phyloP scores from a whole-genome alignment of 1,140 invertebrate genomes.

The Scylla paramamosain region DNA sequence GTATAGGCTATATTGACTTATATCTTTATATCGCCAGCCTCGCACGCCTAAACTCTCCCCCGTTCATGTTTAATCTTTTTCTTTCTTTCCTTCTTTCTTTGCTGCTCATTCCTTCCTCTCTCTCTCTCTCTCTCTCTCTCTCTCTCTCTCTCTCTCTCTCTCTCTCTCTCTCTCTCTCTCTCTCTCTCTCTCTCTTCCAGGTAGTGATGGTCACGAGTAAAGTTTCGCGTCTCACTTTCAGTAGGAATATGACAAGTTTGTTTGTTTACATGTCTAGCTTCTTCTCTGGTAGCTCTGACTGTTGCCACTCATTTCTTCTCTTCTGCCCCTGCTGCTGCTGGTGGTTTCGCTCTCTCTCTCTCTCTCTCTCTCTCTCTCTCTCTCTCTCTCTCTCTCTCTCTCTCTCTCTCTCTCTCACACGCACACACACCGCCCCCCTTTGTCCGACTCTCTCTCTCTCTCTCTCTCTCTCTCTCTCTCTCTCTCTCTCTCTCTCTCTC shows the following conservation, averaged over 20 bases:
- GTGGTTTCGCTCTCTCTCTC: neutral
- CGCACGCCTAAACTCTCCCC: neutral
- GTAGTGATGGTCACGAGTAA: too few species aligned
- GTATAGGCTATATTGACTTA: neutral
- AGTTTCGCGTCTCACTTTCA: neutral
- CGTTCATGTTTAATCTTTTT: slow-evolving; percentile 22
- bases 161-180: neutral
- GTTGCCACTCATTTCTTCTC: neutral
- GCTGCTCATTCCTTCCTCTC: neutral
- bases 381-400: slow-evolving; percentile 27
- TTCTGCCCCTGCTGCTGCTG: neutral
- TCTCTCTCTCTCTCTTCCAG: neutral
- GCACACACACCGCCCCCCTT: neutral
- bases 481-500: neutral
- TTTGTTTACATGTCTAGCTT: neutral
- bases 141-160: neutral
- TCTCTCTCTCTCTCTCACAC: neutral
- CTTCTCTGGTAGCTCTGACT: neutral
- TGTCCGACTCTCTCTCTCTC: neutral
- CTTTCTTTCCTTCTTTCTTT: neutral
- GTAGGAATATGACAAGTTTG: neutral
- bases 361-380: slow-evolving; percentile 15
- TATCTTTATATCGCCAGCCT: neutral
- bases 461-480: neutral
- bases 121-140: slow-evolving; percentile 7